Evolutionary conservation across 2,888 invertebrate species (phyloP).

Genomic region (Dicyrtoma fusca): DNA sequence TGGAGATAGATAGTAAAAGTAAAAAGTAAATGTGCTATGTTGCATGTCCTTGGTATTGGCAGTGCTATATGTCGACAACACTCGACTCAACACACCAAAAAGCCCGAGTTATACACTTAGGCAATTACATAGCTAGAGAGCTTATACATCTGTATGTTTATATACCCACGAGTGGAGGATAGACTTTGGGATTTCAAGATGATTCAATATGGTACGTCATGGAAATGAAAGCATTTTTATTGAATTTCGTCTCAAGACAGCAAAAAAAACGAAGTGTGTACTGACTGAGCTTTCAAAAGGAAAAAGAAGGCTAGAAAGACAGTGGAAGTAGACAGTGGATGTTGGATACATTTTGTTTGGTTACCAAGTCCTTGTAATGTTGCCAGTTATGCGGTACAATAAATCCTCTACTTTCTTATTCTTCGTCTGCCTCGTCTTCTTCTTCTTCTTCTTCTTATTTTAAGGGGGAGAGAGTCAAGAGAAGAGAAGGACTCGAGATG

Average conservation of each 20-base stretch:
- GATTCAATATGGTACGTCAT: background rate
- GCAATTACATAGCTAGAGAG: too few species aligned
- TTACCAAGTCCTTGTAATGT: background rate
- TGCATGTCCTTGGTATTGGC: too few species aligned
- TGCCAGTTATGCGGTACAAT: background rate
- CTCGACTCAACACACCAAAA: too few species aligned
- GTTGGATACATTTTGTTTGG: conserved; percentile 3
- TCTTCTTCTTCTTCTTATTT: background rate
- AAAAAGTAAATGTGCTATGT: too few species aligned
- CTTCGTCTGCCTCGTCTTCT: background rate
- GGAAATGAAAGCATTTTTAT: conserved; percentile 2
- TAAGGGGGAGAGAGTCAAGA: too few species aligned
- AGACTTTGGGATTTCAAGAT: too few species aligned
- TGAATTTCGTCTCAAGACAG: background rate
- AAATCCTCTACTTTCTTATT: background rate
- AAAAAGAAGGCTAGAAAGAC: background rate
- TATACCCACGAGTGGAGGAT: background rate
- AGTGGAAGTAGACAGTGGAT: background rate
- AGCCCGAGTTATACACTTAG: too few species aligned
- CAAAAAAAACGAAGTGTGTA: background rate
- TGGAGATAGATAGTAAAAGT: too few species aligned
- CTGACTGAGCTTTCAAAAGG: conserved; percentile 1
- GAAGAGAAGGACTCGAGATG: background rate
- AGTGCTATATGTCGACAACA: too few species aligned
- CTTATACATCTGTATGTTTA: background rate